Evolutionary conservation across 2,888 invertebrate genomes (phyloP).

Genomic region (Drosophila eohydei): DNA sequence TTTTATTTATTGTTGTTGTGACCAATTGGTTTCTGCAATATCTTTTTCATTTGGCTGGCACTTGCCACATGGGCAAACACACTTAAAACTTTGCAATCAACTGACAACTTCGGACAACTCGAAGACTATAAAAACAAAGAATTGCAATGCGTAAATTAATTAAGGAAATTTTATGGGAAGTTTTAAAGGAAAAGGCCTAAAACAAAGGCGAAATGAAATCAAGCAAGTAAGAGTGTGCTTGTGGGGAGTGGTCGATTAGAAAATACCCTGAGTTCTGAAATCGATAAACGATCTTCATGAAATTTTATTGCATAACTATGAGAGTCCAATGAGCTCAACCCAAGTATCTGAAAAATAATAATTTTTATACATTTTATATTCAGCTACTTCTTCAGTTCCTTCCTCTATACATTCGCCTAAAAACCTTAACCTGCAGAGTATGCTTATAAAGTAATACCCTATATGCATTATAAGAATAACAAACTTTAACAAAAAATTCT

Average conservation of each 20-base stretch:
- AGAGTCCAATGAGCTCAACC: too few relatives aligned
- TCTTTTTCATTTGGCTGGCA: not conserved
- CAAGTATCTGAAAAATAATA: too few relatives aligned
- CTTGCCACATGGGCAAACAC: not conserved
- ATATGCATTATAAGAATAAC: not conserved
- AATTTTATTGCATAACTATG: too few relatives aligned
- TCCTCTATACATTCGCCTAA: too few relatives aligned
- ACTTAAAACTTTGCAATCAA: conserved; percentile 2
- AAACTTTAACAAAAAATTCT: not conserved
- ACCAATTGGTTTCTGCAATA: conserved; percentile 19
- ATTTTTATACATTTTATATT: too few relatives aligned
- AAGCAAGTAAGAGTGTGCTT: too few relatives aligned
- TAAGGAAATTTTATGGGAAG: not conserved
- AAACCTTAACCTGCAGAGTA: not conserved
- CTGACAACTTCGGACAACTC: not conserved
- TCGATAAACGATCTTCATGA: too few relatives aligned
- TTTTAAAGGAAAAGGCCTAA: not conserved
- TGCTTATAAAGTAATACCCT: not conserved
- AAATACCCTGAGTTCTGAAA: not conserved
- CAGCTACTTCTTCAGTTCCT: too few relatives aligned
- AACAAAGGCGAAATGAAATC: not conserved
- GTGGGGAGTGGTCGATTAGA: not conserved
- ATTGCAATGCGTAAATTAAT: conserved; percentile 4
- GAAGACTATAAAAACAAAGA: not conserved
- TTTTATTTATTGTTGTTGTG: conserved; percentile 21